These are phyloP conservation scores for Cotesia vestalis DNA, from an alignment of 1,140 invertebrate species.

Conservation along the genomic window DNA sequence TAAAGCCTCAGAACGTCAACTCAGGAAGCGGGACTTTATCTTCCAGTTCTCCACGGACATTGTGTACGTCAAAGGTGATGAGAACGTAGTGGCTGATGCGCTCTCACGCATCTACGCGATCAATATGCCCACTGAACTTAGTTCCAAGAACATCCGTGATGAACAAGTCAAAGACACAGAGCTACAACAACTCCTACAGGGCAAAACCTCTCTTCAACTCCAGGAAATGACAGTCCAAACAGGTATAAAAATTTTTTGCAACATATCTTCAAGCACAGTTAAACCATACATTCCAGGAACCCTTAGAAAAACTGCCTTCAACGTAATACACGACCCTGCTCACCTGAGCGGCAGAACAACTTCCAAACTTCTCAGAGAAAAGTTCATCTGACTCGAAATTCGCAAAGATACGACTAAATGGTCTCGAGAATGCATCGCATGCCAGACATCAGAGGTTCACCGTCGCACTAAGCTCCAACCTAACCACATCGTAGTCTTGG, in stretches of 20 bases:
- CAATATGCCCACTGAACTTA: no score
- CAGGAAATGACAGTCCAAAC: slow-evolving; percentile 27
- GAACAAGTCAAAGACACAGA: no score
- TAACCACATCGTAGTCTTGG: slow-evolving; percentile 27
- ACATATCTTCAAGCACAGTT: slow-evolving; percentile 32
- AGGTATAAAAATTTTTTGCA: slow-evolving; percentile 32
- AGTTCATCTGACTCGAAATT: slow-evolving; percentile 48
- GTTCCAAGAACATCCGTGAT: no score
- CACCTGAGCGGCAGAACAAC: slow-evolving; percentile 44
- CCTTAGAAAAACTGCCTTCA: slow-evolving; percentile 37
- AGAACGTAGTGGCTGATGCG: no score
- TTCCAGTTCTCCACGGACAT: no score
- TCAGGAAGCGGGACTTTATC: no score
- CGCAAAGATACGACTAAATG: slow-evolving; percentile 37
- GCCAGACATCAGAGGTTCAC: slow-evolving; percentile 43
- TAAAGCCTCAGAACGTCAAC: no score
- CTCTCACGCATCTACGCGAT: no score
- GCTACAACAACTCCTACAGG: no score
- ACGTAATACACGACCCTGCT: slow-evolving; percentile 37
- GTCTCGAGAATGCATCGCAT: slow-evolving; percentile 42
- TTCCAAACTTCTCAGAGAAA: slow-evolving; percentile 36
- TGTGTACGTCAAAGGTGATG: no score
- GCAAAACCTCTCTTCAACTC: slow-evolving; percentile 24
- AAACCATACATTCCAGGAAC: slow-evolving; percentile 44
- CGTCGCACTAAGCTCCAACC: slow-evolving; percentile 36